Evolutionary conservation across 2,888 invertebrate species (phyloP).

Genomic region (Luperina testacea): DNA sequence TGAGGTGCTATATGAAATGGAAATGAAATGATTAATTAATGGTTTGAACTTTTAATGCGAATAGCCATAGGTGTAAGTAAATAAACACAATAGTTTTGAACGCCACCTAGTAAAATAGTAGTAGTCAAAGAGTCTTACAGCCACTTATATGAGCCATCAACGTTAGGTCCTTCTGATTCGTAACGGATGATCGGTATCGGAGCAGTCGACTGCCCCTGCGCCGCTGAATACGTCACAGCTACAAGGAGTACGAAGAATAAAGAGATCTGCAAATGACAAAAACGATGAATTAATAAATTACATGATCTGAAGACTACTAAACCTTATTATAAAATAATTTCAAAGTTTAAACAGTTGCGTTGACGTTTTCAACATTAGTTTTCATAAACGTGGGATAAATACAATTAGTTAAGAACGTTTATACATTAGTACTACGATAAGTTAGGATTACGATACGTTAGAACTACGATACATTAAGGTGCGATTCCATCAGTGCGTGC

Average conservation of each 20-base stretch:
- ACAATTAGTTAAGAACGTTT: not conserved
- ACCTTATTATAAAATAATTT: not conserved
- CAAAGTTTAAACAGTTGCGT: not conserved
- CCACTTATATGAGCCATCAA: slow-evolving; percentile 92
- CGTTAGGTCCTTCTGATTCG: slow-evolving; percentile 91
- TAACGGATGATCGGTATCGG: slow-evolving; percentile 91
- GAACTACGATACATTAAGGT: not conserved
- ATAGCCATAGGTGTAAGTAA: not conserved
- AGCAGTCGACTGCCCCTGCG: slow-evolving; percentile 78
- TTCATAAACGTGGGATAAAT: not conserved
- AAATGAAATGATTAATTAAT: not conserved
- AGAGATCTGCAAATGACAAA: slow-evolving; percentile 77
- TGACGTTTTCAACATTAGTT: not conserved
- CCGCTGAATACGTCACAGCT: slow-evolving; percentile 66
- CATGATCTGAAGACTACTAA: not conserved
- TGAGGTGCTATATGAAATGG: not conserved
- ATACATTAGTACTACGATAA: not conserved
- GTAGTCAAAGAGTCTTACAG: slow-evolving; percentile 76
- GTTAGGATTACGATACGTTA: not conserved
- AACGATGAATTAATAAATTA: not conserved
- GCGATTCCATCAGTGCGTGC: too few species aligned
- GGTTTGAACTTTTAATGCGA: not conserved
- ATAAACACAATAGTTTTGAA: not conserved
- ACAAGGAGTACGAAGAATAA: slow-evolving; percentile 72
- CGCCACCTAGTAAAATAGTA: not conserved